These are phyloP conservation scores for Noctua janthe DNA, from an alignment of 2,888 invertebrate genomes.

Conservation along the genomic window DNA sequence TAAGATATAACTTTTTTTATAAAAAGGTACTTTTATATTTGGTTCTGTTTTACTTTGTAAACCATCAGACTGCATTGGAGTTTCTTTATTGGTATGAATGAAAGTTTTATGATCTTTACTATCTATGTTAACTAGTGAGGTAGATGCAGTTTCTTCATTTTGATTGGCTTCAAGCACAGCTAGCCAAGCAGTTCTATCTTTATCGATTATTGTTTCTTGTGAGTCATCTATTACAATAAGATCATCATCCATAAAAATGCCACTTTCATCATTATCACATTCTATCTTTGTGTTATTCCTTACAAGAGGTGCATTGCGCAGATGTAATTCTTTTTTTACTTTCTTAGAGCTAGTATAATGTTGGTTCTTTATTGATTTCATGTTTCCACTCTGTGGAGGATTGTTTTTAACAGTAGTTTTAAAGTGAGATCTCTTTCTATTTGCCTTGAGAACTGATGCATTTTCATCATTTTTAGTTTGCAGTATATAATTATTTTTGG, in stretches of 20 bases:
- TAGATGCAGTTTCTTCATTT: conserved; percentile 58
- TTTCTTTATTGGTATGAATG: conserved; percentile 28
- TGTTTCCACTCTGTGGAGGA: conserved; percentile 21
- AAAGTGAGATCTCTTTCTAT: conserved; percentile 65
- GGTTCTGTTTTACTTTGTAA: conserved; percentile 30
- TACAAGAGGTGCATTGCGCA: conserved; percentile 2
- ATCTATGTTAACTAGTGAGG: conserved; percentile 55
- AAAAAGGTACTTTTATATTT: conserved; percentile 77
- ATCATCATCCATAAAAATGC: conserved; percentile 80
- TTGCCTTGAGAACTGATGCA: conserved; percentile 28
- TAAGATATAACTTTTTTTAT: conserved; percentile 75
- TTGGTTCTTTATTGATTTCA: conserved; percentile 11
- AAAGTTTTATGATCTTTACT: conserved; percentile 32
- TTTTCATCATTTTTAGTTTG: conserved; percentile 41
- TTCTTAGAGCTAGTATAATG: conserved; percentile 32
- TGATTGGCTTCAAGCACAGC: conserved; percentile 79
- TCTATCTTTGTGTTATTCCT: conserved; percentile 28
- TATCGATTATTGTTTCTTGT: conserved; percentile 76
- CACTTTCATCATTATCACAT: conserved; percentile 78
- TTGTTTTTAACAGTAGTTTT: conserved; percentile 60
- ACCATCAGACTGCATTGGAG: not conserved
- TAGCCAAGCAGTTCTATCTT: conserved; percentile 81
- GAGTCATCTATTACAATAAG: conserved; percentile 79
- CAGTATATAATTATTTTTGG: conserved; percentile 28
- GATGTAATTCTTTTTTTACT: conserved; percentile 36